These are phyloP conservation scores for Fragum sueziense DNA, from an alignment of 2,888 invertebrate species.

Conservation along the genomic window DNA sequence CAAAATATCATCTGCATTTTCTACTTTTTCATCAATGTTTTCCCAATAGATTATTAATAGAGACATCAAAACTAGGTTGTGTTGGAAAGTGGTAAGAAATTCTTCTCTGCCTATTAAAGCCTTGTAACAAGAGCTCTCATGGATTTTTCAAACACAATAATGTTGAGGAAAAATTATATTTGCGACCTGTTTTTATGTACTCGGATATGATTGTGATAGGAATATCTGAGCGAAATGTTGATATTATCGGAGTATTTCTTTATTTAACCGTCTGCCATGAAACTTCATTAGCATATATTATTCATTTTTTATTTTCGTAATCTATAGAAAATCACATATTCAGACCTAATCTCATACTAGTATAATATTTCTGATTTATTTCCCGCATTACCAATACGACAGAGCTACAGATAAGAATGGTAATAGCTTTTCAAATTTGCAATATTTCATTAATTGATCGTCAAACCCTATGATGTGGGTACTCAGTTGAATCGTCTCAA, in stretches of 20 bases:
- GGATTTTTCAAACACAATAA: neutral
- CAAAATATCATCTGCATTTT: too few species aligned
- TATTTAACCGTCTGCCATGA: conserved; percentile 48
- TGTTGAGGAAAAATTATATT: conserved; percentile 1
- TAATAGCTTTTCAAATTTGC: too few species aligned
- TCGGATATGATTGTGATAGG: conserved; percentile 22
- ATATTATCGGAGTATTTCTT: conserved; percentile 50
- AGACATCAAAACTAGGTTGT: too few species aligned
- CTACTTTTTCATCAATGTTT: too few species aligned
- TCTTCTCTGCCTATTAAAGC: too few species aligned
- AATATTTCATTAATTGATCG: too few species aligned
- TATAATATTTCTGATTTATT: conserved; percentile 54
- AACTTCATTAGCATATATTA: conserved; percentile 54
- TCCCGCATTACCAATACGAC: conserved; percentile 39
- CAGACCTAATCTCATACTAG: conserved; percentile 28
- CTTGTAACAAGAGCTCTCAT: too few species aligned
- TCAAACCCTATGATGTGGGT: too few species aligned
- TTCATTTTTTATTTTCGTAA: conserved; percentile 52
- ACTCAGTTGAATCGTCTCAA: too few species aligned
- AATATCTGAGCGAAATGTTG: conserved; percentile 14
- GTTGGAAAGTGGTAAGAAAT: too few species aligned
- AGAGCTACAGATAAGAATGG: too few species aligned
- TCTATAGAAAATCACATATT: conserved; percentile 24
- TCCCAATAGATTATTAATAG: too few species aligned
- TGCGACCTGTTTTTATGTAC: conserved; percentile 15